phyloP scores from a whole-genome alignment of 2,113 vertebrate genomes.

The Noturus placidus region DNA sequence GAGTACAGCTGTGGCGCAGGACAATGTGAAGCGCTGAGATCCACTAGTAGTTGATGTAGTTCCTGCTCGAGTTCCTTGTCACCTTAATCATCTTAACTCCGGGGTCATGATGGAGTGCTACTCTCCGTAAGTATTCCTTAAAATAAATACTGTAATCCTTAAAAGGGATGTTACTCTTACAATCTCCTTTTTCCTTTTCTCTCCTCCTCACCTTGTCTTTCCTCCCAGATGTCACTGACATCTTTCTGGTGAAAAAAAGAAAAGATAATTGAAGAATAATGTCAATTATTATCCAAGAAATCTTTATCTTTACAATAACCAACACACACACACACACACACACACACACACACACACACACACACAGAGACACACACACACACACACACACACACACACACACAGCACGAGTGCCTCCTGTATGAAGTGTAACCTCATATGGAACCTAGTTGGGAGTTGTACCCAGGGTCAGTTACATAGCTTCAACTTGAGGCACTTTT shows the following conservation, averaged over 20 bases:
- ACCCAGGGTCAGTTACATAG: neutral
- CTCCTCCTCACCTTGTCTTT: neutral
- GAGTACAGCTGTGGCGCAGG: slow-evolving; percentile 1
- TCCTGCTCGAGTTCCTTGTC: neutral
- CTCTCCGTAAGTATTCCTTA: neutral
- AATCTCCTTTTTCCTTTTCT: no score
- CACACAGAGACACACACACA: neutral
- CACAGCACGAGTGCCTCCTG: neutral
- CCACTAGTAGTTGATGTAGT: neutral
- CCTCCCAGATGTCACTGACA: neutral
- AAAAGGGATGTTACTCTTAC: neutral
- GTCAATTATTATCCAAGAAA: neutral
- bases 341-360: slow-evolving; percentile 4
- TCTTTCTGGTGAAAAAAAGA: neutral
- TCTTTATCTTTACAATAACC: neutral
- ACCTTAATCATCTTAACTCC: neutral
- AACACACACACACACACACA: neutral
- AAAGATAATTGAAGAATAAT: neutral
- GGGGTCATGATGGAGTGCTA: neutral
- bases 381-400: neutral
- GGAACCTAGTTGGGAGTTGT: neutral
- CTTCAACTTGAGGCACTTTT: neutral
- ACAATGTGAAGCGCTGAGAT: neutral
- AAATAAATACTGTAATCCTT: neutral
- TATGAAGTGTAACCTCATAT: neutral